Conservation (phyloP, 2,113 vertebrate genomes). For the Sclerurus mexicanus region DNA sequence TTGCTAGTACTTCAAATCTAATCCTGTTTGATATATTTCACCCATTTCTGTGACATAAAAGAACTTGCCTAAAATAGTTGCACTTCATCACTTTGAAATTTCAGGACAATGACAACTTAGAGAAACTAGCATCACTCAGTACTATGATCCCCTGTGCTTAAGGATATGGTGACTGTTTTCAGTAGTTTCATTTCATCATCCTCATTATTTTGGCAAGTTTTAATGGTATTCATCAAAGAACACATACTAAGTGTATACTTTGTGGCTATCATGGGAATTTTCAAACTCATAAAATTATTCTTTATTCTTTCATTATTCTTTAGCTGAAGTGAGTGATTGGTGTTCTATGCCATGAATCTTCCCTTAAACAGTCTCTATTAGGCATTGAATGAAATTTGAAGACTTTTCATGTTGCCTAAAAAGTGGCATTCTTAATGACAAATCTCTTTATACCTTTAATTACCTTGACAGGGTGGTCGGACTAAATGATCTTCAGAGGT, state of each 20-base stretch:
- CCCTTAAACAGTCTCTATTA: background rate
- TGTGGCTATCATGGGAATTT: conserved; percentile 2
- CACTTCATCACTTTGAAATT: conserved; percentile 22
- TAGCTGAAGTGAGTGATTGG: background rate
- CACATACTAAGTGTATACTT: background rate
- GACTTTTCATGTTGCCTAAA: conserved; percentile 27
- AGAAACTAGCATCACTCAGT: background rate
- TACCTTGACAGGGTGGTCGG: background rate
- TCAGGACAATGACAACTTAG: background rate
- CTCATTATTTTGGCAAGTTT: conserved; percentile 37
- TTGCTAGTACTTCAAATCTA: conserved; percentile 34
- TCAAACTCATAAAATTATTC: background rate
- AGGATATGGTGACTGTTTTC: background rate
- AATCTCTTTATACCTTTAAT: conserved; percentile 19
- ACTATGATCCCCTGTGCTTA: background rate
- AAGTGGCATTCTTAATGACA: conserved; percentile 5
- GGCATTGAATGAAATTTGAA: background rate
- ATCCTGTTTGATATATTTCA: conserved; percentile 54
- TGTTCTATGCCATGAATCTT: background rate
- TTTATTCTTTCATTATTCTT: conserved; percentile 7
- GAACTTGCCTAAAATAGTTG: conserved; percentile 15
- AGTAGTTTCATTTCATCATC: background rate
- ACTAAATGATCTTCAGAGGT: background rate
- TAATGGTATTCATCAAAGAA: conserved; percentile 30
- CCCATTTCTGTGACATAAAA: background rate